These are phyloP conservation scores for Spodoptera picta DNA, from an alignment of 2,888 invertebrate genomes.

Conservation along the genomic window DNA sequence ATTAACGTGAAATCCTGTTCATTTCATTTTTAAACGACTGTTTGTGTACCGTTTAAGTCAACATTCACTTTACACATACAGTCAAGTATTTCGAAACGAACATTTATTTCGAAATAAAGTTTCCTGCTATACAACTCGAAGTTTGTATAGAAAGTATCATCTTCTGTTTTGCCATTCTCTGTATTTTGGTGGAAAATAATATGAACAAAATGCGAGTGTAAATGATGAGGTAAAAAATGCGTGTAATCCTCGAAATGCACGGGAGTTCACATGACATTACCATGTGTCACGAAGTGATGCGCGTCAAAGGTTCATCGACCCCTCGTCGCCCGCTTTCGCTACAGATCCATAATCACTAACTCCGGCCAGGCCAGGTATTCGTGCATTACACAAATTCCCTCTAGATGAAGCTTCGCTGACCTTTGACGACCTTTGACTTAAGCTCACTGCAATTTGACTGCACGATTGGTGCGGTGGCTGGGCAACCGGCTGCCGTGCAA, in stretches of 20 bases:
- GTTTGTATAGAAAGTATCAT: conserved; percentile 1
- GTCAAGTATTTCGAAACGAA: conserved; percentile 21
- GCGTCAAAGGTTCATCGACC: conserved; percentile 73
- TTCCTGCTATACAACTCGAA: conserved; percentile 5
- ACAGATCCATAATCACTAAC: conserved; percentile 63
- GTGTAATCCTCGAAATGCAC: conserved; percentile 36
- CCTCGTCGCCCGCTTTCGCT: conserved; percentile 77
- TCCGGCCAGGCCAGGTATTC: conserved; percentile 39
- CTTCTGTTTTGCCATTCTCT: neutral
- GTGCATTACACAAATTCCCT: conserved; percentile 46
- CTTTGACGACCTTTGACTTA: conserved; percentile 60
- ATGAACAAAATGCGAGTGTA: conserved; percentile 9
- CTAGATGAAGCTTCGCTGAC: conserved; percentile 51
- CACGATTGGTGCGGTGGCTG: too few relatives aligned
- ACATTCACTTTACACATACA: conserved; percentile 38
- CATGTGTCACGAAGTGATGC: conserved; percentile 71
- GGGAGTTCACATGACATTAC: conserved; percentile 66
- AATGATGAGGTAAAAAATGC: conserved; percentile 29
- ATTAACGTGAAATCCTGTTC: conserved; percentile 27
- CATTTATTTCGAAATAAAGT: conserved; percentile 26
- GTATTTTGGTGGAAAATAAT: conserved; percentile 7
- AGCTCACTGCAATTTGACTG: conserved; percentile 51
- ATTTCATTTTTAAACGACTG: conserved; percentile 32
- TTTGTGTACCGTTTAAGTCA: conserved; percentile 16
- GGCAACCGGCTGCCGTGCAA: too few relatives aligned